Evolutionary conservation across 2,888 invertebrate species (phyloP).

Genomic region (Pristionchus mayeri): DNA sequence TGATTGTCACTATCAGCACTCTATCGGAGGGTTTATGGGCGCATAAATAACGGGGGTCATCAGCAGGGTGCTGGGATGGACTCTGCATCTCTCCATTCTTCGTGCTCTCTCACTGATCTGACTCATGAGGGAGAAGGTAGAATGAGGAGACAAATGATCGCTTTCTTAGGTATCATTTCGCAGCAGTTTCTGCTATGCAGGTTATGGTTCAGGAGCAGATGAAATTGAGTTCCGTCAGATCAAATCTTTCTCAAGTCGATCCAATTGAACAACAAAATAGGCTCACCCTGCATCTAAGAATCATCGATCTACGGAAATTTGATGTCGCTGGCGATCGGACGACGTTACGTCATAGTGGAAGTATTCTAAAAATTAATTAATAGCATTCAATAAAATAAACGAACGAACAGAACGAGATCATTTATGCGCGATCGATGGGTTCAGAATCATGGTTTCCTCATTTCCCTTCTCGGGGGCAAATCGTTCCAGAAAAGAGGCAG

Average conservation of each 20-base stretch:
- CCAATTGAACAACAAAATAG: not conserved
- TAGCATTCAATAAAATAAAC: not conserved
- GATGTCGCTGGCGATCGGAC: not conserved
- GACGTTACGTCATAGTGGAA: not conserved
- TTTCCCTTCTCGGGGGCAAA: not conserved
- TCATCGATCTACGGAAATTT: slow-evolving; percentile 31
- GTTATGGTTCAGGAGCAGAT: too few species aligned
- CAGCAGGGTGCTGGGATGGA: too few species aligned
- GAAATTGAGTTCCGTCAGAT: too few species aligned
- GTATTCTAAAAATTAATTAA: too few species aligned
- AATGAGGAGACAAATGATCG: too few species aligned
- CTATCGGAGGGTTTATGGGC: not conserved
- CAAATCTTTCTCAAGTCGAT: too few species aligned
- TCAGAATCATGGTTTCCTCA: not conserved
- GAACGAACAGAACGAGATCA: not conserved
- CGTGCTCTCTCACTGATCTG: too few species aligned
- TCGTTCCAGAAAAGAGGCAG: slow-evolving; percentile 31
- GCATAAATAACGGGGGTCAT: slow-evolving; percentile 26
- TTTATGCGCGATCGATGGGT: not conserved
- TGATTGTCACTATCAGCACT: slow-evolving; percentile 13
- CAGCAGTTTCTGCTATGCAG: too few species aligned
- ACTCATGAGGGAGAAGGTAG: too few species aligned
- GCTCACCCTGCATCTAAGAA: slow-evolving; percentile 26
- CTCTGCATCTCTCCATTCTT: too few species aligned
- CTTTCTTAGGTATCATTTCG: too few species aligned